Evolutionary conservation across 1,140 invertebrate species (phyloP).

Genomic region (Drosophila pandora): DNA sequence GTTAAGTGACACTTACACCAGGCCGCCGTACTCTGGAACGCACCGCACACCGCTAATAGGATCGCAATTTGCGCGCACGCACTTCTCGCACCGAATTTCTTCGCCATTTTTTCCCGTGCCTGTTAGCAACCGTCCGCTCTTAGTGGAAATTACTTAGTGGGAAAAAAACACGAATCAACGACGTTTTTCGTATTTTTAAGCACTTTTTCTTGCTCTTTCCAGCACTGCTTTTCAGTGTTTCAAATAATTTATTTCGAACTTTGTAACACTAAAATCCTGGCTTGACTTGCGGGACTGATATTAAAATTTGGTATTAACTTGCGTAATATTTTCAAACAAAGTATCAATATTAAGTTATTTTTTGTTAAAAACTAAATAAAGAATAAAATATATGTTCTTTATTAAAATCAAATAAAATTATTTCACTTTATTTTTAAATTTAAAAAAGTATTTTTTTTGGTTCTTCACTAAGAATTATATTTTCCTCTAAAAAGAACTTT

Average conservation of each 20-base stretch:
- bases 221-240: neutral
- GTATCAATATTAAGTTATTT: no score
- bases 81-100: conserved; percentile 55
- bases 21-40: conserved; percentile 29
- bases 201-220: neutral
- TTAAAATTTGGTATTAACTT: no score
- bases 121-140: conserved; percentile 37
- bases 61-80: conserved; percentile 72
- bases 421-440: no score
- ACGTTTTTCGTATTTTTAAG: neutral
- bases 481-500: no score
- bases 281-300: no score
- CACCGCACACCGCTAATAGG: conserved; percentile 56
- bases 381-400: no score
- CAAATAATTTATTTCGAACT: no score
- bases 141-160: conserved; percentile 11
- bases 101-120: conserved; percentile 65
- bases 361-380: no score
- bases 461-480: no score
- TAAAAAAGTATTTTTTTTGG: no score
- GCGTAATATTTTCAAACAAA: no score
- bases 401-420: no score
- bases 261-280: neutral
- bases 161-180: conserved; percentile 27
- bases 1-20: conserved; percentile 48